Percentiles rank a stretch among this genome's conserved stretches.
phyloP scores from a whole-genome alignment of 2,888 invertebrate species.

The Pristionchus maxplancki region DNA sequence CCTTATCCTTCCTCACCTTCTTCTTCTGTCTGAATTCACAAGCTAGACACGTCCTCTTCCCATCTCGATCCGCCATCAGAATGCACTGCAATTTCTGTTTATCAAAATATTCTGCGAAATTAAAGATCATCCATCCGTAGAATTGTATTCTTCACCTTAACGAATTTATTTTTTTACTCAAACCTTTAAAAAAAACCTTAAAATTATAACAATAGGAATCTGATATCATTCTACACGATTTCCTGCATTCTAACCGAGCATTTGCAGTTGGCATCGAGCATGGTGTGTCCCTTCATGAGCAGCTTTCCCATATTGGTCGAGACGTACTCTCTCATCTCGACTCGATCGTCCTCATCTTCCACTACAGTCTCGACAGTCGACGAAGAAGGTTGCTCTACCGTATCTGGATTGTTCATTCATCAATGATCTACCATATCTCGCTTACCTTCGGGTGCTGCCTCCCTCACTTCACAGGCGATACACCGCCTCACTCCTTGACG shows the following conservation, averaged over 20 bases:
- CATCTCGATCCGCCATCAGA: slow-evolving; percentile 48
- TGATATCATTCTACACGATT: too few relatives aligned
- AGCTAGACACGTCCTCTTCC: slow-evolving; percentile 41
- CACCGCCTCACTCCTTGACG: slow-evolving; percentile 6
- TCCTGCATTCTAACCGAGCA: slow-evolving; percentile 28
- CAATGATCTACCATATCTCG: not conserved
- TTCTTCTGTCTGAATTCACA: slow-evolving; percentile 38
- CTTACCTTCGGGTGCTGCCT: slow-evolving; percentile 6
- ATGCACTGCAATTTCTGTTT: not conserved
- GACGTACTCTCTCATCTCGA: slow-evolving; percentile 39
- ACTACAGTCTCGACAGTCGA: not conserved
- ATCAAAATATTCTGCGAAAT: not conserved
- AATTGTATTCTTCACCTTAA: too few relatives aligned
- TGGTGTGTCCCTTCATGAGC: slow-evolving; percentile 43
- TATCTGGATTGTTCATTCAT: not conserved
- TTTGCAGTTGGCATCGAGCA: slow-evolving; percentile 44
- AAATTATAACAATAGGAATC: too few relatives aligned
- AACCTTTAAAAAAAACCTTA: too few relatives aligned
- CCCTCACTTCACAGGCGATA: slow-evolving; percentile 39
- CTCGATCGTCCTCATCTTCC: not conserved
- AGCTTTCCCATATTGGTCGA: slow-evolving; percentile 15
- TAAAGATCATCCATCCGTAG: too few relatives aligned
- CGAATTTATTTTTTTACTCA: too few relatives aligned
- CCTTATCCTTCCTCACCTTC: not conserved
- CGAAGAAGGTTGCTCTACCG: not conserved